A percentile compares a stretch with the other conserved stretches of the same genome.
These are phyloP conservation scores for Acanthosepion pharaonis DNA, from an alignment of 2,888 invertebrate genomes.

Conservation along the genomic window DNA sequence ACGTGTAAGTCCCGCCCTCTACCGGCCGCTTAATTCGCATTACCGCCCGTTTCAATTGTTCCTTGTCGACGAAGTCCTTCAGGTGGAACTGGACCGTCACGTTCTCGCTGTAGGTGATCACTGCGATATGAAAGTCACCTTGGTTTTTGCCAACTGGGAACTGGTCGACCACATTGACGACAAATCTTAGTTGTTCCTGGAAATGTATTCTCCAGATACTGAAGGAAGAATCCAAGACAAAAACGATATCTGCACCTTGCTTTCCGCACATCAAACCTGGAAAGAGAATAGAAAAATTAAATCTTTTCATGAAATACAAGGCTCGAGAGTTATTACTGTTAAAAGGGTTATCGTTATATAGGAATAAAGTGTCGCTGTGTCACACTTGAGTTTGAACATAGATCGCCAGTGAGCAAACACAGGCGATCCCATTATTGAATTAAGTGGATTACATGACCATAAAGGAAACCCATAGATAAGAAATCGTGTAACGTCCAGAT, in stretches of 20 bases:
- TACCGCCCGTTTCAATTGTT: constrained; percentile 57
- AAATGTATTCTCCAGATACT: constrained; percentile 55
- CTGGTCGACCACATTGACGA: constrained; percentile 52
- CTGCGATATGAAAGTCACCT: constrained; percentile 56
- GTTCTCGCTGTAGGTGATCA: constrained; percentile 56
- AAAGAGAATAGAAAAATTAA: background rate
- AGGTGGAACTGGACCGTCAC: constrained; percentile 56
- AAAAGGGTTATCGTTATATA: no score
- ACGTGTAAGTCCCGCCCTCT: constrained; percentile 58
- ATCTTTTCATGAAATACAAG: no score
- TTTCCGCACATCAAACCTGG: constrained; percentile 43
- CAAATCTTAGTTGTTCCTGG: constrained; percentile 53
- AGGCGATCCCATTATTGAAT: no score
- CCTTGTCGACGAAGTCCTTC: constrained; percentile 52
- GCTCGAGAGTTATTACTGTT: no score
- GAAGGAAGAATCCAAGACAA: constrained; percentile 57
- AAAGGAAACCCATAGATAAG: no score
- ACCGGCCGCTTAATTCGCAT: constrained; percentile 51
- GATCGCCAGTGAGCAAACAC: no score
- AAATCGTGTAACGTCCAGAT: no score
- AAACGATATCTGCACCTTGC: constrained; percentile 54
- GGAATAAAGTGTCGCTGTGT: no score
- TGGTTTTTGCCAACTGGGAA: constrained; percentile 54
- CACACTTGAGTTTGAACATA: no score
- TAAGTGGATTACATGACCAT: no score